Percentiles rank a stretch among this genome's conserved stretches.
Conservation (phyloP, 2,888 invertebrate species). For the Allacma fusca region DNA sequence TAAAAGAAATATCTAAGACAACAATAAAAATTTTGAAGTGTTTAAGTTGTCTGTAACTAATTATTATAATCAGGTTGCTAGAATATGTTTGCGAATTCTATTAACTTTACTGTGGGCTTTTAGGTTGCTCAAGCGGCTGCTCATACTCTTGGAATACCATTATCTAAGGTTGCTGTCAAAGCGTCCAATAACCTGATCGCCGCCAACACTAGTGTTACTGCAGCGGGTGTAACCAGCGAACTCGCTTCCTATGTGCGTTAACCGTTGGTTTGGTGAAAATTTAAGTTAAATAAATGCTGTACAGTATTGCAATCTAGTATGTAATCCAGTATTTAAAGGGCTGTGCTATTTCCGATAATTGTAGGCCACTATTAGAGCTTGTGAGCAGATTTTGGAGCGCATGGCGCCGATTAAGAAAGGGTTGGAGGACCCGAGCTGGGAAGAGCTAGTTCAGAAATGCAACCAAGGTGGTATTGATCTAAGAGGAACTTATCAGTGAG, state of each 20-base stretch:
- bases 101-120: background rate
- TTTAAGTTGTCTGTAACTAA: background rate
- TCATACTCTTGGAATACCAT: slow-evolving; percentile 63
- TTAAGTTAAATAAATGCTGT: too few species aligned
- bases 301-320: too few species aligned
- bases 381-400: slow-evolving; percentile 62
- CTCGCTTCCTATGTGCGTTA: slow-evolving; percentile 62
- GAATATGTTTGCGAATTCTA: background rate
- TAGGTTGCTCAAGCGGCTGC: slow-evolving; percentile 66
- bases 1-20: background rate
- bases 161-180: slow-evolving; percentile 64
- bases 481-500: slow-evolving; percentile 68
- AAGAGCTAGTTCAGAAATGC: slow-evolving; percentile 63
- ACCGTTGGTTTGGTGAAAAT: slow-evolving; percentile 30
- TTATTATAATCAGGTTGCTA: background rate
- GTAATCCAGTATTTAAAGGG: background rate
- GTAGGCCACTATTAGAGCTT: slow-evolving; percentile 63
- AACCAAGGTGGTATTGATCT: slow-evolving; percentile 63
- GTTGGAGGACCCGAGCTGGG: slow-evolving; percentile 63
- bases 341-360: background rate
- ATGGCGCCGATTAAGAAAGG: slow-evolving; percentile 63
- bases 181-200: slow-evolving; percentile 62
- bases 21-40: background rate
- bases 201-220: slow-evolving; percentile 63
- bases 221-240: slow-evolving; percentile 63